phyloP scores from a whole-genome alignment of 2,113 vertebrate species.

The Phycodurus eques region DNA sequence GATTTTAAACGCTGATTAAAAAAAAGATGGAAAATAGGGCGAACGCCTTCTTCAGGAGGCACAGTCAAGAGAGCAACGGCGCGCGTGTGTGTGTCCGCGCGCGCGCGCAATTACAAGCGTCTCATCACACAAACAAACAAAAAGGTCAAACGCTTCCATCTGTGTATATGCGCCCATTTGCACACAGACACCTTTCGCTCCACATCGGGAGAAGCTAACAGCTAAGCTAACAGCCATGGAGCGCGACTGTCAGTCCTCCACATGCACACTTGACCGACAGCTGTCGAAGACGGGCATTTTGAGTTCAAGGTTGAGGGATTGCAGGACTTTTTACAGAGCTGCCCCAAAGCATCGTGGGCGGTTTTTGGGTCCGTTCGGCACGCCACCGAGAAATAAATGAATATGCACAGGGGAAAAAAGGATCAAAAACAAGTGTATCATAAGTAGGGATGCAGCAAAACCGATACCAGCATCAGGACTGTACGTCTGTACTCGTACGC shows the following conservation, averaged over 20 bases:
- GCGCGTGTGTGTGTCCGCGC: not conserved
- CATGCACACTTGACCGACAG: not conserved
- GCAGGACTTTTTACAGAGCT: too few relatives aligned
- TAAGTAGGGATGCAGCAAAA: too few relatives aligned
- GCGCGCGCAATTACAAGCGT: conserved; percentile 28
- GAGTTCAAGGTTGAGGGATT: not conserved
- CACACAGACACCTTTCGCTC: conserved; percentile 34
- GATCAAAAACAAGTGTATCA: too few relatives aligned
- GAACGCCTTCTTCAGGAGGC: conserved; percentile 37
- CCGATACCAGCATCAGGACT: too few relatives aligned
- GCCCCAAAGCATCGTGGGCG: not conserved
- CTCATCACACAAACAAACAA: conserved; percentile 18
- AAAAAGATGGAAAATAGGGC: conserved; percentile 66
- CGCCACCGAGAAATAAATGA: too few relatives aligned
- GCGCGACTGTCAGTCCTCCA: not conserved
- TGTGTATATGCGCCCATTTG: conserved; percentile 34
- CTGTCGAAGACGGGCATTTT: not conserved
- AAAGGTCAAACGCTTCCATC: conserved; percentile 50
- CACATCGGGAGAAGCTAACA: not conserved
- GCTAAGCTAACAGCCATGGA: not conserved
- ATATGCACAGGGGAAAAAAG: not conserved
- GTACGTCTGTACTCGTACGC: too few relatives aligned
- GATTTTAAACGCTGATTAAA: conserved; percentile 77
- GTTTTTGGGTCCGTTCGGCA: not conserved
- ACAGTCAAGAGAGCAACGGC: conserved; percentile 19